These are phyloP conservation scores for Gonioctena quinquepunctata DNA, from an alignment of 1,140 invertebrate genomes.

Conservation along the genomic window DNA sequence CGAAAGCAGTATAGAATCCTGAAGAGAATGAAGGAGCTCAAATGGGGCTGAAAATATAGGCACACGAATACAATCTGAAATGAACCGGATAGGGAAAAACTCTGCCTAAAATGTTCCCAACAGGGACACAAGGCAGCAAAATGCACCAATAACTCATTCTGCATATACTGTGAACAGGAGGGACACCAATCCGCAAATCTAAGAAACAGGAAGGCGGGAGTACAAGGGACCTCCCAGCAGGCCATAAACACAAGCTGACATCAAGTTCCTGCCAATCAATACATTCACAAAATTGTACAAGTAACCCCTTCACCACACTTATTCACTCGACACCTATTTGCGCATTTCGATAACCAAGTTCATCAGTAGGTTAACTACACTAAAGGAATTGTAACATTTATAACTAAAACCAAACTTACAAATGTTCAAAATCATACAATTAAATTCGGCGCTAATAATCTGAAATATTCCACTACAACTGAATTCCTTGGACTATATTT, in stretches of 20 bases:
- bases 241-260: no score
- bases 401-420: no score
- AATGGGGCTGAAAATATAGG: slow-evolving; percentile 19
- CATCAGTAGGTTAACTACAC: no score
- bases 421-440: no score
- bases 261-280: neutral
- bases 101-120: slow-evolving; percentile 9
- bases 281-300: neutral
- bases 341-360: no score
- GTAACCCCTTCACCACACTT: no score
- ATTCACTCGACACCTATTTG: no score
- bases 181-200: slow-evolving; percentile 8
- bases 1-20: neutral
- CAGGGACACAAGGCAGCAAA: slow-evolving; percentile 5
- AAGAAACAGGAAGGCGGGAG: neutral
- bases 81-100: neutral
- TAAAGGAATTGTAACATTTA: no score
- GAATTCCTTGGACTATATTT: no score
- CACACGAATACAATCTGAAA: slow-evolving; percentile 1
- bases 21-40: slow-evolving; percentile 2
- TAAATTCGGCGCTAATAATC: no score
- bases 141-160: neutral
- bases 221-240: no score
- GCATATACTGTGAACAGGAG: slow-evolving; percentile 2
- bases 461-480: no score